Evolutionary conservation across 2,888 invertebrate species (phyloP), one percentile per base, ranked within the genome.

Genomic region (Lagria hirta): DNA sequence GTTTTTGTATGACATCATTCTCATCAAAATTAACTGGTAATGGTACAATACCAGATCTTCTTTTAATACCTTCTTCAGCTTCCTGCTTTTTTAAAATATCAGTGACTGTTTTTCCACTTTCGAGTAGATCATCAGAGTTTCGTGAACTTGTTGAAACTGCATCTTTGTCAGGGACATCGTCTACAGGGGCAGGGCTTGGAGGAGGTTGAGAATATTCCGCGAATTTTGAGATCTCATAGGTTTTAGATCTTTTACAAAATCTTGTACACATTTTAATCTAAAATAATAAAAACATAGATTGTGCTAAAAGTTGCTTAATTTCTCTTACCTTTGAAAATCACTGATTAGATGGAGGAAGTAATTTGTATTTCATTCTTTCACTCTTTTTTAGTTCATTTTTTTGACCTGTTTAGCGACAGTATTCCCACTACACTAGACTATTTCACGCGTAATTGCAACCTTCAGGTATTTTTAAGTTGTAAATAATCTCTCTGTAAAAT

Each of bases 31-130:
- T 34, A 4, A 45, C 30, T 3, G 52, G 30, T 34, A 27, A 21
- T 2, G 55, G 48, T 3, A 49, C 33, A 12, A 55, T 20, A 16
- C 51, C 49, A 13, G 46, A 29, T 37, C 55, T 49, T 34, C 52
- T 8, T 3, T 32, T 12, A 13, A 8, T 13, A 3, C 24, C 22
- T 16, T 23, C 22, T 17, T 10, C 26, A 24, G 12, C 4, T 24
- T 10, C 13, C 4, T 12, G 12, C 3, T 24, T 16, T 21, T 4
- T 13, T 4, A 5, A 13, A 4, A 10, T 12, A 4, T 20, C 32
- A 17, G 18, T 34, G 10, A 11, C 11, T 27, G 5, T 23, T 23
- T 7, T 23, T n/a, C 10, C 15, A 27, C 27, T 27, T 27, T 27
- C 22, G 2, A 3, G 22, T 22, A n/a, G 22, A 22, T 22, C 4